phyloP scores from a whole-genome alignment of 2,113 vertebrate species.

The human (Homo sapiens) region DNA sequence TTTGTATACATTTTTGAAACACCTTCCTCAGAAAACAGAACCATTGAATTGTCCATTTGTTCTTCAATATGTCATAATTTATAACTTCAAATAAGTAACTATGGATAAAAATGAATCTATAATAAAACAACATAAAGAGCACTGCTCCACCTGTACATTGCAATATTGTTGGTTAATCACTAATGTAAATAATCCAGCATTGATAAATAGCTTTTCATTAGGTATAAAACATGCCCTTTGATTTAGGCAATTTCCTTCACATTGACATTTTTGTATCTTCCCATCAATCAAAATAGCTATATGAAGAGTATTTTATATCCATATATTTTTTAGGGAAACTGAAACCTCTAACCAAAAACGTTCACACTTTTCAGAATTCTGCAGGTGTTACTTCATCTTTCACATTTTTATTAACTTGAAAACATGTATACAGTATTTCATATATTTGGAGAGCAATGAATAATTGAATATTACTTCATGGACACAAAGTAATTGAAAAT shows the following conservation, averaged over 20 bases:
- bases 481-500: not conserved
- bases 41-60: not conserved
- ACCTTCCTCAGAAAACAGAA: not conserved
- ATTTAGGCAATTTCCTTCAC: not conserved
- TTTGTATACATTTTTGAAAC: not conserved
- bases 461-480: not conserved
- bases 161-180: not conserved
- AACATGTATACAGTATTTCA: not conserved
- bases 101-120: not conserved
- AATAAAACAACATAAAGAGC: not conserved
- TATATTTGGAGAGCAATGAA: not conserved
- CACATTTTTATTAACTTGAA: not conserved
- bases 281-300: not conserved
- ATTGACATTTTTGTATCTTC: not conserved
- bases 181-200: not conserved
- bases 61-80: not conserved
- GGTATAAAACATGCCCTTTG: not conserved
- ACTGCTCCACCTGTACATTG: not conserved
- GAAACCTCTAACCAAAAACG: not conserved
- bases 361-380: not conserved
- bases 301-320: not conserved
- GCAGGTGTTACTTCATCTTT: not conserved
- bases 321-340: not conserved
- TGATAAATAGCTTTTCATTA: not conserved
- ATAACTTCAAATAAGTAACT: not conserved